phyloP scores from a whole-genome alignment of 2,113 vertebrate genomes.

The Stictonetta naevosa region DNA sequence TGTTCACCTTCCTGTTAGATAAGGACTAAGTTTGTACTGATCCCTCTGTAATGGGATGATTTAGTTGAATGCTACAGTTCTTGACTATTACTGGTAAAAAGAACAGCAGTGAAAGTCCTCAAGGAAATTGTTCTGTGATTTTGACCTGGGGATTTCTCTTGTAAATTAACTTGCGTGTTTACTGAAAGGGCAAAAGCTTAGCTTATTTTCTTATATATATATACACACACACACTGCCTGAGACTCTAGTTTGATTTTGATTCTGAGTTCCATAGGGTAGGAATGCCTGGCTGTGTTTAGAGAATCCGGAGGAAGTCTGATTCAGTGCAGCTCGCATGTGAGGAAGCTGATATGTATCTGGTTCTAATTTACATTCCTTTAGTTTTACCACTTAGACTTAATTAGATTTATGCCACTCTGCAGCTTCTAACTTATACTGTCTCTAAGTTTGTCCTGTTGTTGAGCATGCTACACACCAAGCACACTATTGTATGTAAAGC shows the following conservation, averaged over 20 bases:
- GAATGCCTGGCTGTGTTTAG: not conserved
- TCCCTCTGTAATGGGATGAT: not conserved
- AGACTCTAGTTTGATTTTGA: not conserved
- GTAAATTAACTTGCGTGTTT: not conserved
- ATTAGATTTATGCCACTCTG: slow-evolving; percentile 52
- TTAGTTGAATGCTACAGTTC: not conserved
- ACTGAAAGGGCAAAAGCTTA: not conserved
- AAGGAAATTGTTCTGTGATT: not conserved
- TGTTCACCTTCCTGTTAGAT: not conserved
- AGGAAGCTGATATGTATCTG: slow-evolving; percentile 29
- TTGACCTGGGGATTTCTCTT: not conserved
- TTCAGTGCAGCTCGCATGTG: not conserved
- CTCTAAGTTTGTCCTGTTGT: not conserved
- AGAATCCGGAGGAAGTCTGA: not conserved
- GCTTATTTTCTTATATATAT: not conserved
- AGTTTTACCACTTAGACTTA: slow-evolving; percentile 31
- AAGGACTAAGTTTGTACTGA: not conserved
- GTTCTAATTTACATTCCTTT: slow-evolving; percentile 54
- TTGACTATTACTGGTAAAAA: not conserved
- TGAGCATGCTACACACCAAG: not conserved
- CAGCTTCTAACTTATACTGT: not conserved
- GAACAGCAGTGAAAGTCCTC: not conserved
- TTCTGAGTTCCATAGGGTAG: not conserved
- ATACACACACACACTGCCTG: not conserved
- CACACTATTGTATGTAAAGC: not conserved